Percentiles rank a stretch among this genome's conserved stretches.
Conservation (phyloP, 1,140 invertebrate genomes). For the Drosophila willistoni region DNA sequence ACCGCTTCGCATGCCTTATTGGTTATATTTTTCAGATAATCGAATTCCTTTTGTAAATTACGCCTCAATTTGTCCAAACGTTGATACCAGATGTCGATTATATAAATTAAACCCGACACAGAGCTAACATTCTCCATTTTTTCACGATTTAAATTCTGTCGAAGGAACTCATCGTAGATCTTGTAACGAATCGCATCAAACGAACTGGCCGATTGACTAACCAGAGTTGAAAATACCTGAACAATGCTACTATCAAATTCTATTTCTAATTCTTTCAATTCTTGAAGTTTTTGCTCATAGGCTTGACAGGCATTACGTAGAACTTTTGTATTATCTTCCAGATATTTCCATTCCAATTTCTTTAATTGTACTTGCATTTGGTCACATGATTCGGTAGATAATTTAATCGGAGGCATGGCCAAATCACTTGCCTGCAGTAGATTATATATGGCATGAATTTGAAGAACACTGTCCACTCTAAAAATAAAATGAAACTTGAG, state of each 20-base stretch:
- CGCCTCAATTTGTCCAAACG: constrained; percentile 29
- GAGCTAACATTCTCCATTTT: constrained; percentile 43
- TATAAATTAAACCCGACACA: constrained; percentile 51
- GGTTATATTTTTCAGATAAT: constrained; percentile 40
- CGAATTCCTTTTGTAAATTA: constrained; percentile 39
- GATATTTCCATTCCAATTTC: constrained; percentile 86
- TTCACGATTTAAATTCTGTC: constrained; percentile 36
- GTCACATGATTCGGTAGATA: constrained; percentile 17
- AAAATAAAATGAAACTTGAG: constrained; percentile 2
- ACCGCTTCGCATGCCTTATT: constrained; percentile 36
- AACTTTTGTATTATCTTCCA: constrained; percentile 72
- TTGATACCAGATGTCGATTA: constrained; percentile 55
- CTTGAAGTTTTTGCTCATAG: constrained; percentile 43
- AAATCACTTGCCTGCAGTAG: constrained; percentile 77
- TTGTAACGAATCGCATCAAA: constrained; percentile 54
- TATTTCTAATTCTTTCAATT: constrained; percentile 17
- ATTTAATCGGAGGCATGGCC: background rate
- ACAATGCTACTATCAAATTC: constrained; percentile 33
- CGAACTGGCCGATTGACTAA: constrained; percentile 21
- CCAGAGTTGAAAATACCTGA: constrained; percentile 37
- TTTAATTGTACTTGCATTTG: constrained; percentile 46
- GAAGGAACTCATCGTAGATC: constrained; percentile 50
- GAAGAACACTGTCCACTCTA: constrained; percentile 84
- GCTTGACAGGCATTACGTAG: constrained; percentile 33
- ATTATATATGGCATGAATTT: constrained; percentile 89